Conservation (phyloP, 2,797 vertebrate species). For the Sebastes goodei region DNA sequence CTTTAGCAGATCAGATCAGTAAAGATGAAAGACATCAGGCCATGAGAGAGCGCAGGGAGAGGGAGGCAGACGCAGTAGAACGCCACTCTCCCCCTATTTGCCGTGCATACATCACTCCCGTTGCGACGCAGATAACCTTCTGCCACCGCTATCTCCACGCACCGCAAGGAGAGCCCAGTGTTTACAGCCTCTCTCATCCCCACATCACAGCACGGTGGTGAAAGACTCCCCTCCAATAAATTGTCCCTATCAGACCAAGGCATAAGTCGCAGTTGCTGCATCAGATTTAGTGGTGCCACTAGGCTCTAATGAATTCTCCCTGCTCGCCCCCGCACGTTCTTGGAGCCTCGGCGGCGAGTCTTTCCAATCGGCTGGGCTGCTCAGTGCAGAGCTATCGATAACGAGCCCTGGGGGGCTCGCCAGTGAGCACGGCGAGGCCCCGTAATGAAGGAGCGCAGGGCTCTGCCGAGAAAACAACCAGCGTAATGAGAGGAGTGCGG, state of each 20-base stretch:
- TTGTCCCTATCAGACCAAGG: constrained; percentile 54
- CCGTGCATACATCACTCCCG: constrained; percentile 58
- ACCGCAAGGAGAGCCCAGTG: constrained; percentile 40
- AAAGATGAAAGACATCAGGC: constrained; percentile 17
- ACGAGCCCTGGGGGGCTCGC: constrained; percentile 64
- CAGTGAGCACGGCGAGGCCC: constrained; percentile 17
- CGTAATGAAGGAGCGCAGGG: constrained; percentile 64
- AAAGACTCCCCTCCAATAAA: constrained; percentile 57
- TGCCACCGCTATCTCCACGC: constrained; percentile 58
- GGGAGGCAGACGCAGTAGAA: neutral
- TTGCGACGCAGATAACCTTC: constrained; percentile 59
- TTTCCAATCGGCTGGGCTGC: constrained; percentile 50
- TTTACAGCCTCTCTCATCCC: constrained; percentile 63
- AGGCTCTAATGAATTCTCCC: constrained; percentile 69
- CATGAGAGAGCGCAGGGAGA: constrained; percentile 6
- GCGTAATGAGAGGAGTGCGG: constrained; percentile 61
- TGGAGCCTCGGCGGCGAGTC: constrained; percentile 27
- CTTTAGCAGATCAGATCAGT: constrained; percentile 50
- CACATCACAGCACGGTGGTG: constrained; percentile 48
- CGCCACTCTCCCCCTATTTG: constrained; percentile 37
- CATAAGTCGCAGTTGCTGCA: constrained; percentile 57
- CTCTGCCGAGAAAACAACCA: constrained; percentile 47
- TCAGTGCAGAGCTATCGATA: constrained; percentile 66
- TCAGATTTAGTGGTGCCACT: constrained; percentile 63
- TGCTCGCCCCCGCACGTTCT: constrained; percentile 34